These are phyloP conservation scores for Oriolus oriolus DNA, from an alignment of 2,113 vertebrate genomes.

Conservation along the genomic window DNA sequence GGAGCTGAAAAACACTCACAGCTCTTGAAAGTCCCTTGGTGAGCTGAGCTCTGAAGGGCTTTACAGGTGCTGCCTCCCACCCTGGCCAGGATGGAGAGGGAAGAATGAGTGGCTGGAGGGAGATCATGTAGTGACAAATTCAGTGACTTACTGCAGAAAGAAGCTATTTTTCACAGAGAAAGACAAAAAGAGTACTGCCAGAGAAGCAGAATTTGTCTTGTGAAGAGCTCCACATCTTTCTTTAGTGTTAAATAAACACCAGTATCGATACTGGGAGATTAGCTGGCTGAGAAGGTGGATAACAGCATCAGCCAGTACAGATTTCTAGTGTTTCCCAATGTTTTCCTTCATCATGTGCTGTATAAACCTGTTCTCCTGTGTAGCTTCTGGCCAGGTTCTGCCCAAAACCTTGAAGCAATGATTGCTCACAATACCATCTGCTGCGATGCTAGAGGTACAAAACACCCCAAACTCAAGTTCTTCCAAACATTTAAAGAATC, in stretches of 20 bases:
- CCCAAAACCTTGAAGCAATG: neutral
- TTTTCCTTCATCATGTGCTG: neutral
- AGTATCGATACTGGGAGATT: neutral
- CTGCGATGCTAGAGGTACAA: neutral
- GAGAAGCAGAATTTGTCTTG: neutral
- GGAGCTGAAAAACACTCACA: neutral
- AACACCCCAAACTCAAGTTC: neutral
- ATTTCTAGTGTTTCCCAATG: slow-evolving; percentile 19
- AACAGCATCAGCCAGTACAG: neutral
- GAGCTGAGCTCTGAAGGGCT: neutral
- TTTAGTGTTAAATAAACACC: slow-evolving; percentile 27
- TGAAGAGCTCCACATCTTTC: neutral
- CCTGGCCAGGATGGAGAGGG: neutral
- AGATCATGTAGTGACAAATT: neutral
- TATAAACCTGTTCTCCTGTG: neutral
- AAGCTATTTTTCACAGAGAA: neutral
- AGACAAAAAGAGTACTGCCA: neutral
- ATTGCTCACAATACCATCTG: neutral
- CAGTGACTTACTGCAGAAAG: neutral
- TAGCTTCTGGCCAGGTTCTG: neutral
- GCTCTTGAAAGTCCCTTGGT: neutral
- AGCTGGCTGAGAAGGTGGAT: neutral
- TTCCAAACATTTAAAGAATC: neutral
- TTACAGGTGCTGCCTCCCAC: rapidly evolving
- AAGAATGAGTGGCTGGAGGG: neutral